phyloP scores from a whole-genome alignment of 2,113 vertebrate genomes.

The Oryzias melastigma region DNA sequence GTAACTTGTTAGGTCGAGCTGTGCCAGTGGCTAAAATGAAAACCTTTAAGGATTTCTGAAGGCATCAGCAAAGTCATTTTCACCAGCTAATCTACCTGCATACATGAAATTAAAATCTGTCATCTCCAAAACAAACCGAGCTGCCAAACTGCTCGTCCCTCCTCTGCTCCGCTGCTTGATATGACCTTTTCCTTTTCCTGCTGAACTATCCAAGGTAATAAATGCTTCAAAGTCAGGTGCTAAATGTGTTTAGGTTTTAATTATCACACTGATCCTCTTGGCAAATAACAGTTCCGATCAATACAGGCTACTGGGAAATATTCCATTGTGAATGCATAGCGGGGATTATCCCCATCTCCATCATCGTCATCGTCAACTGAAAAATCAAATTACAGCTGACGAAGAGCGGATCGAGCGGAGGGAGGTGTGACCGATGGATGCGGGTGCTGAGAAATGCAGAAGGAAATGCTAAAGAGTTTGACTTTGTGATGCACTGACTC shows the following conservation, averaged over 20 bases:
- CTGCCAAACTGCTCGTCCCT: constrained; percentile 54
- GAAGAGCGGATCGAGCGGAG: constrained; percentile 43
- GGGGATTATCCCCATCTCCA: constrained; percentile 59
- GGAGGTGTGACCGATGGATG: constrained; percentile 33
- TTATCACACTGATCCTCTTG: constrained; percentile 76
- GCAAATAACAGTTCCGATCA: constrained; percentile 81
- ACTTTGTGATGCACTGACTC: constrained; percentile 16
- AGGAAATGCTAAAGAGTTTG: constrained; percentile 10
- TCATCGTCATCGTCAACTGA: constrained; percentile 59
- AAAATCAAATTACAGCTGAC: constrained; percentile 70
- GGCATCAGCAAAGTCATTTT: constrained; percentile 29
- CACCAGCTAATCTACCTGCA: constrained; percentile 51
- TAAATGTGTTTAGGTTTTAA: constrained; percentile 80
- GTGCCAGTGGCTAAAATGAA: background rate
- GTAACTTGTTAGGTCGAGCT: too few relatives aligned
- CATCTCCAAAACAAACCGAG: constrained; percentile 63
- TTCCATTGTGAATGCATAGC: constrained; percentile 65
- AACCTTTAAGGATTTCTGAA: constrained; percentile 29
- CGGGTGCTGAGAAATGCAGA: constrained; percentile 15
- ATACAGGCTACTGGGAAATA: constrained; percentile 76
- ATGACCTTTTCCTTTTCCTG: constrained; percentile 75
- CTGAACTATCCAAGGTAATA: constrained; percentile 72
- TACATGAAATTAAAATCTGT: constrained; percentile 59
- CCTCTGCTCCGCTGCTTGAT: constrained; percentile 31
- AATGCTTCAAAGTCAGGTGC: constrained; percentile 65